A percentile compares a stretch with the other conserved stretches of the same genome.
These are phyloP conservation scores for Porites evermanni DNA, from an alignment of 92 coral and sea anemone genomes.

Conservation along the genomic window DNA sequence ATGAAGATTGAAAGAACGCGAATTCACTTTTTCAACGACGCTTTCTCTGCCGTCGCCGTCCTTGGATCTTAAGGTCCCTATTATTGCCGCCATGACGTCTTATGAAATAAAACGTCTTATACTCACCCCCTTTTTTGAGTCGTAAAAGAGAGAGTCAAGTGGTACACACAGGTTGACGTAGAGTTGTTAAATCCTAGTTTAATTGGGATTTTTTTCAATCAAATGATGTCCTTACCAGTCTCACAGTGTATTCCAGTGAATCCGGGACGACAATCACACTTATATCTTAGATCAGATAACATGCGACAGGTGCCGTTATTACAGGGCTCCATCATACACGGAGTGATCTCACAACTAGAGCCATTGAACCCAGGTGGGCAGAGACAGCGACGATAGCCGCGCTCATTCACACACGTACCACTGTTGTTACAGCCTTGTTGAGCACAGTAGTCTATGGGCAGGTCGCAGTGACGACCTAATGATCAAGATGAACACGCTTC, in stretches of 20 bases:
- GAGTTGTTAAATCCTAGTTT: neutral
- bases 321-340: conserved; percentile 84
- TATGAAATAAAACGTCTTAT: too few relatives aligned
- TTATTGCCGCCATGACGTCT: too few relatives aligned
- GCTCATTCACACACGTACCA: conserved; percentile 88
- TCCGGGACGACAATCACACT: conserved; percentile 69
- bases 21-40: too few relatives aligned
- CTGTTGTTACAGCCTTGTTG: conserved; percentile 70
- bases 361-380: conserved; percentile 89
- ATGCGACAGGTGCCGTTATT: conserved; percentile 35
- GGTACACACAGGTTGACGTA: neutral
- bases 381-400: conserved; percentile 73
- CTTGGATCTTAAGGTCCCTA: too few relatives aligned
- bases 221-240: conserved; percentile 48
- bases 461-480: conserved; percentile 87
- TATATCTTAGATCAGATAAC: conserved; percentile 20
- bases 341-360: conserved; percentile 78
- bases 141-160: too few relatives aligned
- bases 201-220: neutral
- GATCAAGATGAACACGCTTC: too few relatives aligned
- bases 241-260: conserved; percentile 76
- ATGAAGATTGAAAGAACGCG: too few relatives aligned
- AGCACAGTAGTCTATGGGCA: conserved; percentile 87
- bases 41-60: too few relatives aligned
- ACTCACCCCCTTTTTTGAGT: too few relatives aligned